Evolutionary conservation across 2,113 vertebrate species (phyloP).

Genomic region (Benitochromis conjunctus): DNA sequence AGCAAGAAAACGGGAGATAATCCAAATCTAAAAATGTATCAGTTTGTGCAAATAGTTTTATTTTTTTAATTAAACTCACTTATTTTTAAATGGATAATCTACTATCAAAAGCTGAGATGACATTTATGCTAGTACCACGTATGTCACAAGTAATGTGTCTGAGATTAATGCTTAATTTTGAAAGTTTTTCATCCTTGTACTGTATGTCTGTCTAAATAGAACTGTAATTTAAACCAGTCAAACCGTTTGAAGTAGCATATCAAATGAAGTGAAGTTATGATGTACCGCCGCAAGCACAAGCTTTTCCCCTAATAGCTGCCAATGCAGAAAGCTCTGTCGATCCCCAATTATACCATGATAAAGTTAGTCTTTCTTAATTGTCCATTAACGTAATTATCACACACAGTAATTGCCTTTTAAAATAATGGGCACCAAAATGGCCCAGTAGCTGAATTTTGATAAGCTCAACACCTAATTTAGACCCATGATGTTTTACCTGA

Average conservation of each 20-base stretch:
- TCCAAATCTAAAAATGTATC: not conserved
- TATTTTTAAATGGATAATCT: not conserved
- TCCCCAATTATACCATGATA: slow-evolving; percentile 53
- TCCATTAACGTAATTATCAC: slow-evolving; percentile 64
- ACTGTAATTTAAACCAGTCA: slow-evolving; percentile 23
- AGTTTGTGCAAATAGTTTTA: no score
- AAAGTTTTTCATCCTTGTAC: not conserved
- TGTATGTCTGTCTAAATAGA: not conserved
- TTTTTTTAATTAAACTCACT: no score
- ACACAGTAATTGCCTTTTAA: slow-evolving; percentile 58
- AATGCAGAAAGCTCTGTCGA: slow-evolving; percentile 23
- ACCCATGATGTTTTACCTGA: slow-evolving; percentile 53
- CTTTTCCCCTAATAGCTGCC: slow-evolving; percentile 40
- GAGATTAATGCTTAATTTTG: not conserved
- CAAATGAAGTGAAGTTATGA: slow-evolving; percentile 14
- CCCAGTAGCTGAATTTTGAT: slow-evolving; percentile 53
- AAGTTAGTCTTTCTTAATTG: slow-evolving; percentile 51
- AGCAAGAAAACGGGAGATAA: not conserved
- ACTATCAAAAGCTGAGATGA: not conserved
- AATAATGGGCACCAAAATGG: slow-evolving; percentile 57
- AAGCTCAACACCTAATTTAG: slow-evolving; percentile 42
- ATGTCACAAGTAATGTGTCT: not conserved
- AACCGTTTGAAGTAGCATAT: slow-evolving; percentile 23
- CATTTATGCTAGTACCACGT: not conserved
- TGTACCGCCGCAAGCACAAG: slow-evolving; percentile 18